These are phyloP conservation scores for Dromococcyx pavoninus DNA, from an alignment of 2,797 vertebrate species.

Conservation along the genomic window DNA sequence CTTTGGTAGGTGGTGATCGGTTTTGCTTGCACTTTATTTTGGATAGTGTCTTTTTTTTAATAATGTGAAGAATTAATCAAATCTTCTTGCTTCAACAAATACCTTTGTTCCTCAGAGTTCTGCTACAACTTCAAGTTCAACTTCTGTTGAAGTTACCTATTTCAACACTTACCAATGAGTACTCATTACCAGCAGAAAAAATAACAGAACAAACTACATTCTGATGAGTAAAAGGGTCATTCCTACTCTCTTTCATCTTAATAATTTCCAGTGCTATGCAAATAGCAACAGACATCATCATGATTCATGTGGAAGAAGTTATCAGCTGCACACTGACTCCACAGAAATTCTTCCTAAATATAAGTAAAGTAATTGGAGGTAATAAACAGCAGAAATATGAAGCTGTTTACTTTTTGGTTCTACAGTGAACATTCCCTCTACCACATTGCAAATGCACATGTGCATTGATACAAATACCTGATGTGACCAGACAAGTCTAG, in stretches of 20 bases:
- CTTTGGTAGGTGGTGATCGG: background rate
- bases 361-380: constrained; percentile 4
- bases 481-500: background rate
- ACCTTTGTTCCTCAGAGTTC: background rate
- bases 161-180: constrained; percentile 16
- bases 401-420: background rate
- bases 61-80: background rate
- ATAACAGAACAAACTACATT: background rate
- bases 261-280: constrained; percentile 44
- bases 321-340: constrained; percentile 40
- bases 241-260: constrained; percentile 29
- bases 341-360: constrained; percentile 31
- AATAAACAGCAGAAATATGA: background rate
- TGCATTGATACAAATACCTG: background rate
- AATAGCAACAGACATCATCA: constrained; percentile 34
- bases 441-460: background rate
- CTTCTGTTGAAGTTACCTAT: constrained; percentile 3
- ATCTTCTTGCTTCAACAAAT: background rate
- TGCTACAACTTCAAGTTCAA: too few relatives aligned
- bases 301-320: constrained; percentile 32
- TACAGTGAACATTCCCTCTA: background rate
- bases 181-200: constrained; percentile 13
- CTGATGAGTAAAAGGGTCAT: constrained; percentile 16
- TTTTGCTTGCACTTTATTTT: constrained; percentile 6
- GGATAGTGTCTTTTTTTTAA: background rate